A percentile compares a stretch with the other conserved stretches of the same genome.
phyloP scores from a whole-genome alignment of 2,113 vertebrate genomes.

The Plecotus auritus region DNA sequence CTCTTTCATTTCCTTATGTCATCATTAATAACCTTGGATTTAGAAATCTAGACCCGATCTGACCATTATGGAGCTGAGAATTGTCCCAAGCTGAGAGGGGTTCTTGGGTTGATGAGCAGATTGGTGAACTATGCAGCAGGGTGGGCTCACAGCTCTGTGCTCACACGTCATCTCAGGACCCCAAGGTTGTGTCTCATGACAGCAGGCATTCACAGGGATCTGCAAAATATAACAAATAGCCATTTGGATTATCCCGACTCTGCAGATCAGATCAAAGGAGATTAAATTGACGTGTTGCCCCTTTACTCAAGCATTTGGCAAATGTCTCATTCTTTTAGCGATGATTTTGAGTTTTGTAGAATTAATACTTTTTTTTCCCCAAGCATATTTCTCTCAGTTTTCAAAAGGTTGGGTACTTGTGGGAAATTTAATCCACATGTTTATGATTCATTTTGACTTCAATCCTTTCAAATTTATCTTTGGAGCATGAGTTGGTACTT shows the following conservation, averaged over 20 bases:
- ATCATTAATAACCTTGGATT: background rate
- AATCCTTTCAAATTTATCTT: slow-evolving; percentile 69
- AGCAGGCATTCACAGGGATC: background rate
- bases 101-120: background rate
- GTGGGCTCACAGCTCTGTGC: background rate
- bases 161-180: fast-evolving
- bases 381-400: slow-evolving; percentile 57
- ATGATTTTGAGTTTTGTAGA: slow-evolving; percentile 54
- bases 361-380: background rate
- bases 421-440: slow-evolving; percentile 70
- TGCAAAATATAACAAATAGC: background rate
- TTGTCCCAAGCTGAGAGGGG: background rate
- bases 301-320: background rate
- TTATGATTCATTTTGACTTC: slow-evolving; percentile 65
- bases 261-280: slow-evolving; percentile 40
- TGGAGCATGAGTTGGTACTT: slow-evolving; percentile 48
- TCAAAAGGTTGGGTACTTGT: slow-evolving; percentile 59
- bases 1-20: background rate
- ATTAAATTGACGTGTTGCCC: background rate
- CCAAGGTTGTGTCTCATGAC: background rate
- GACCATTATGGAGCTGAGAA: background rate
- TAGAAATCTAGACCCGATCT: background rate
- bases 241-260: background rate
- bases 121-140: too few relatives aligned
- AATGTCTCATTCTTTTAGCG: background rate